Evolutionary conservation across 2,113 vertebrate species (phyloP).

Genomic region (Poeciliopsis retropinna): DNA sequence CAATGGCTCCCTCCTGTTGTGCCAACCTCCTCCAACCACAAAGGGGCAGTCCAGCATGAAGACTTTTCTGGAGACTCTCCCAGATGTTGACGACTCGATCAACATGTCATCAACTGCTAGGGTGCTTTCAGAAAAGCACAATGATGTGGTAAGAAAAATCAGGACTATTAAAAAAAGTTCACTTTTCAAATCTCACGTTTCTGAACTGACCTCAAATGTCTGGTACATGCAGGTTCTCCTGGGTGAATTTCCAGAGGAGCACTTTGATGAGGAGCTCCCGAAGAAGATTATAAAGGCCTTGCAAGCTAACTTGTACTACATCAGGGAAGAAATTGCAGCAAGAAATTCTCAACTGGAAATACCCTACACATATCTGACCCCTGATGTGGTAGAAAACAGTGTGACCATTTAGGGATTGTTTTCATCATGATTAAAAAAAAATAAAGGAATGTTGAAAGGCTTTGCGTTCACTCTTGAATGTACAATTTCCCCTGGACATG

Average conservation of each 20-base stretch:
- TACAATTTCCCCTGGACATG: too few relatives aligned
- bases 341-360: conserved; percentile 54
- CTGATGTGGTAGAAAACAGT: conserved; percentile 53
- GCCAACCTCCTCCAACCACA: conserved; percentile 49
- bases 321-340: conserved; percentile 40
- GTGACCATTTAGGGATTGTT: conserved; percentile 7
- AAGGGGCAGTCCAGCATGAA: conserved; percentile 60
- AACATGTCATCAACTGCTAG: neutral
- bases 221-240: conserved; percentile 44
- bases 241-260: conserved; percentile 45
- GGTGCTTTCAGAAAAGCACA: conserved; percentile 17
- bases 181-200: neutral
- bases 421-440: too few relatives aligned
- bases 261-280: neutral
- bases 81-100: conserved; percentile 30
- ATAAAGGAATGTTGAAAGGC: too few relatives aligned
- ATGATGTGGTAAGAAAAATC: conserved; percentile 5
- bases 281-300: conserved; percentile 46
- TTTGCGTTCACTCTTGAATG: too few relatives aligned
- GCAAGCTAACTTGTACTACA: conserved; percentile 40
- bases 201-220: neutral
- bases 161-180: neutral
- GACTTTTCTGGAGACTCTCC: conserved; percentile 54
- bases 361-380: conserved; percentile 63
- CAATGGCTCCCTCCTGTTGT: conserved; percentile 49